These are phyloP conservation scores for Penaeus chinensis DNA, from an alignment of 1,140 invertebrate genomes.

Conservation along the genomic window DNA sequence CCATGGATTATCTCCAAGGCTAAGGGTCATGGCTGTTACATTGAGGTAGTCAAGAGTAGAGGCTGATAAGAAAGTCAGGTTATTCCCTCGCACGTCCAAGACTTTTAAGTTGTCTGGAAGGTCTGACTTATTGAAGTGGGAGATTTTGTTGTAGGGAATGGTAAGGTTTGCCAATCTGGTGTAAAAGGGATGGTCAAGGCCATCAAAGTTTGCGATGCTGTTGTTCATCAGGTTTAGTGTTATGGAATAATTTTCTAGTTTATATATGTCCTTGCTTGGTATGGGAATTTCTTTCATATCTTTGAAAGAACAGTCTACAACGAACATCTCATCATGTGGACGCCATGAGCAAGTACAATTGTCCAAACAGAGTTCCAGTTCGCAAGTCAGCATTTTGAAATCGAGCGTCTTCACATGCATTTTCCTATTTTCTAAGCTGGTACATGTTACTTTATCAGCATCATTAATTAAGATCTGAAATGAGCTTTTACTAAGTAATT, in stretches of 20 bases:
- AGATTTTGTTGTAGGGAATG: conserved; percentile 71
- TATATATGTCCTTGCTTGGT: conserved; percentile 66
- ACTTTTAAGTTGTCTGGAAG: conserved; percentile 66
- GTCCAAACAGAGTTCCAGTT: background rate
- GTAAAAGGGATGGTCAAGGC: conserved; percentile 39
- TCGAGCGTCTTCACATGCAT: background rate
- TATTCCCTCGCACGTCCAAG: conserved; percentile 73
- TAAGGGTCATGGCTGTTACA: conserved; percentile 68
- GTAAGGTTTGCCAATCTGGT: conserved; percentile 68
- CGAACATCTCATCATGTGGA: conserved; percentile 69
- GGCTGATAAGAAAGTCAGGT: conserved; percentile 67
- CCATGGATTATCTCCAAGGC: conserved; percentile 76
- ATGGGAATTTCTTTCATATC: conserved; percentile 65
- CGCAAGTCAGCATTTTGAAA: background rate
- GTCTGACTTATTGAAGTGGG: conserved; percentile 66
- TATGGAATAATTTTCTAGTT: conserved; percentile 63
- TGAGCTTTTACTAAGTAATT: background rate
- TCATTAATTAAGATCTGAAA: conserved; percentile 25
- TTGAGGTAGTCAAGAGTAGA: conserved; percentile 36
- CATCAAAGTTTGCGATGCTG: conserved; percentile 46
- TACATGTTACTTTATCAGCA: conserved; percentile 33
- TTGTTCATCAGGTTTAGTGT: conserved; percentile 64
- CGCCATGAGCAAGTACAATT: conserved; percentile 39
- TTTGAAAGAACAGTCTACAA: conserved; percentile 72
- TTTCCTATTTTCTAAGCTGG: background rate